Evolutionary conservation across 1,140 invertebrate genomes (phyloP).

Genomic region (Ostrea denselamellosa): DNA sequence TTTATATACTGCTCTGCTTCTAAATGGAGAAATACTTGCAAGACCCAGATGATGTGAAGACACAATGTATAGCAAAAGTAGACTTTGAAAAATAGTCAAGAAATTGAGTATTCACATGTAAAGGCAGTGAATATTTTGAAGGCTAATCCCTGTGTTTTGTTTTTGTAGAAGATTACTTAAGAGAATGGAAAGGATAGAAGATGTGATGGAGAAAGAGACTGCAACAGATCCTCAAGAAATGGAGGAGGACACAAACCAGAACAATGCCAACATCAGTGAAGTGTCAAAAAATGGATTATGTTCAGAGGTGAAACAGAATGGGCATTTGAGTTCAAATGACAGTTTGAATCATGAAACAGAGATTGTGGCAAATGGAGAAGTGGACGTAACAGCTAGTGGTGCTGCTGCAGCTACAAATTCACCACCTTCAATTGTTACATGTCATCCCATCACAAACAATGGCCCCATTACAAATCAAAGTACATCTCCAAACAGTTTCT

Average conservation of each 20-base stretch:
- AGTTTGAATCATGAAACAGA: constrained; percentile 43
- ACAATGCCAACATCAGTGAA: constrained; percentile 41
- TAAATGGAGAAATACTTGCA: neutral
- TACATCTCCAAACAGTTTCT: constrained; percentile 50
- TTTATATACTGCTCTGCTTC: neutral
- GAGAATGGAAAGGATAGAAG: constrained; percentile 51
- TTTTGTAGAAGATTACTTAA: constrained; percentile 50
- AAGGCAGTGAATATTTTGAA: neutral
- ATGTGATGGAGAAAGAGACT: constrained; percentile 51
- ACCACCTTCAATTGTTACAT: constrained; percentile 30
- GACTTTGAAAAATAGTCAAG: neutral
- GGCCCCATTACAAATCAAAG: constrained; percentile 41
- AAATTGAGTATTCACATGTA: no score
- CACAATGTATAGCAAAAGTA: neutral
- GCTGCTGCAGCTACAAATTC: constrained; percentile 41
- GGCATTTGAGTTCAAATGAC: constrained; percentile 56
- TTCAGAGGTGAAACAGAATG: constrained; percentile 55
- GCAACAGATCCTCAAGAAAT: constrained; percentile 40
- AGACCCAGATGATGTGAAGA: neutral
- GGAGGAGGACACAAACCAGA: constrained; percentile 50
- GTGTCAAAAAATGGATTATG: constrained; percentile 1
- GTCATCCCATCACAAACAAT: constrained; percentile 43
- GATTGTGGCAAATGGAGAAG: constrained; percentile 47
- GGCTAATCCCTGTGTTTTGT: neutral
- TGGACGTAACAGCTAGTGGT: constrained; percentile 1